These are phyloP conservation scores for Halichondria panicea DNA, from an alignment of 37 sponge, comb jelly and placozoan species.

Conservation along the genomic window DNA sequence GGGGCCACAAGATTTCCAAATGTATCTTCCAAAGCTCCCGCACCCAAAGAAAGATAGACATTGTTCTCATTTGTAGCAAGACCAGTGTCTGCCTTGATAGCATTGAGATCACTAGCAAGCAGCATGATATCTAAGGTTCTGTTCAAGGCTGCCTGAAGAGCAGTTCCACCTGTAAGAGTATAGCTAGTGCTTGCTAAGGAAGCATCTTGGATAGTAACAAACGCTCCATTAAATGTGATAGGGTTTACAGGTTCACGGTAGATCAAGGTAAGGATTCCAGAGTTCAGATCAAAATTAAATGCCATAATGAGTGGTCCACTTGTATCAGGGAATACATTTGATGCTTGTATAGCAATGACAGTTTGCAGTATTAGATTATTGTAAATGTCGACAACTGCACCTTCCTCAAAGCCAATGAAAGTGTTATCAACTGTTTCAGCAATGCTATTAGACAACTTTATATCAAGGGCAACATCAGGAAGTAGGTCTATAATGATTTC, in stretches of 20 bases:
- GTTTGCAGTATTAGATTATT: constrained; percentile 16
- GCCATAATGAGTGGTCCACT: constrained; percentile 64
- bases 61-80: constrained; percentile 51
- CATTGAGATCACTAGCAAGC: constrained; percentile 45
- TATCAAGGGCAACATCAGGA: constrained; percentile 28
- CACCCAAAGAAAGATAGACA: constrained; percentile 55
- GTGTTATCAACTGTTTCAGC: constrained; percentile 50
- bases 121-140: constrained; percentile 37
- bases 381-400: constrained; percentile 53
- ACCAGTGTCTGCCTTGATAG: constrained; percentile 61
- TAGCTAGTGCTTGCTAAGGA: constrained; percentile 13
- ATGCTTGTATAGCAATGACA: constrained; percentile 13
- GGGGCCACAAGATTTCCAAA: constrained; percentile 58
- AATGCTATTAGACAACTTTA: constrained; percentile 61
- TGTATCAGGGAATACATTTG: constrained; percentile 31
- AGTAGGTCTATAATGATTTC: constrained; percentile 40
- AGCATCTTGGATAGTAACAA: constrained; percentile 59
- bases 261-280: constrained; percentile 66
- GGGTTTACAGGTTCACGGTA: constrained; percentile 74
- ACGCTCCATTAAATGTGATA: constrained; percentile 43
- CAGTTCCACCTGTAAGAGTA: constrained; percentile 61
- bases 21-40: constrained; percentile 50
- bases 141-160: constrained; percentile 18
- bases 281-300: constrained; percentile 79
- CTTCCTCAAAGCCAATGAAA: constrained; percentile 35